Base-by-base conservation (phyloP, 1,140 invertebrate species). In the Micrasema minimum region DNA sequence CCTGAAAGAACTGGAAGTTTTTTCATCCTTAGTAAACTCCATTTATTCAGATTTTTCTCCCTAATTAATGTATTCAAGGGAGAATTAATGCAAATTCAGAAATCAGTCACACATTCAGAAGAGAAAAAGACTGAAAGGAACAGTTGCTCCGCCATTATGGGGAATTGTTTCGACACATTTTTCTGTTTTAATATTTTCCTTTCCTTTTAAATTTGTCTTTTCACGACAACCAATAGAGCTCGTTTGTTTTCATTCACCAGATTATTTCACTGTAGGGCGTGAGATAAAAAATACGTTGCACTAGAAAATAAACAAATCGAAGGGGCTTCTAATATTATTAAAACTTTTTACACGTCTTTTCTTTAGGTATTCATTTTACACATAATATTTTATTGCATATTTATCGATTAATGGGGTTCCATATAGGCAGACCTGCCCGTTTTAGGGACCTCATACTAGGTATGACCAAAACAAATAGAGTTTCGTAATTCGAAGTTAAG, bases 41-140 rank as follows among this genome's bases (percentile, higher is more conserved):
- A 14, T 45, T 50, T 55, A 55, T 67, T 67, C 65, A 53, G 37
- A 53, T 53, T 55, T 67, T 57, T 69, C 38, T 69, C 23, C 50
- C 66, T 69, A 69, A 69, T 69, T 69, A 69, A 69, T 59, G 37
- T 59, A 59, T 69, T 69, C 53, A 69, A 45, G 53, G 18, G 53
- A 59, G 50, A 57, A 69, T 69, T 69, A 59, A 69, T 69, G 51
- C 66, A 59, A 67, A 67, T 69, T 69, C 41, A 57, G 37, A 59
- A 69, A 69, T 69, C 66, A 69, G 66, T 69, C 51, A 69, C 66
- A 69, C 43, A 69, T 69, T 69, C 66, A 69, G 41, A 18, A 16
- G 31, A 46, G 51, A 69, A 57, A 66, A 61, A 57, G 51, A 3
- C 10, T 59, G 66, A 69, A 69, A 69, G 51, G 53, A 48, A 35